phyloP scores from a whole-genome alignment of 2,113 vertebrate species.

The Nansenia antarctica region DNA sequence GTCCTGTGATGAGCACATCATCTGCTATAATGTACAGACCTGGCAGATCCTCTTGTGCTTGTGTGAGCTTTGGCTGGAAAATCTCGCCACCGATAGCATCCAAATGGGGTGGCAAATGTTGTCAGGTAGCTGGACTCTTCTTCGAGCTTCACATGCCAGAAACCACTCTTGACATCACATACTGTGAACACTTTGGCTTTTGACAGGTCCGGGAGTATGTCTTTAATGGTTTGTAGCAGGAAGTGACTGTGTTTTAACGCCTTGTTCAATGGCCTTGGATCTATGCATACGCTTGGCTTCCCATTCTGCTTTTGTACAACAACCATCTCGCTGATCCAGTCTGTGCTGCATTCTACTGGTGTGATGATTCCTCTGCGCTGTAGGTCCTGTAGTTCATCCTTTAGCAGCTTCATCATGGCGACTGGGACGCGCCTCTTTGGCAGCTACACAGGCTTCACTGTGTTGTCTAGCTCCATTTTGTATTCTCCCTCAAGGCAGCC shows the following conservation, averaged over 20 bases:
- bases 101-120: conserved; percentile 1
- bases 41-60: conserved; percentile 6
- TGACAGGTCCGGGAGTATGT: conserved; percentile 27
- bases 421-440: conserved; percentile 27
- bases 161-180: conserved; percentile 24
- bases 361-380: conserved; percentile 24
- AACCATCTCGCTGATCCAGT: conserved; percentile 26
- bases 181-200: conserved; percentile 24
- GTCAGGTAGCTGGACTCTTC: conserved; percentile 15
- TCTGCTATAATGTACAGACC: conserved; percentile 22
- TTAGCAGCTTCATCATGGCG: conserved; percentile 10
- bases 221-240: conserved; percentile 25
- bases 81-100: conserved; percentile 18
- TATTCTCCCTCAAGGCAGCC: conserved; percentile 30
- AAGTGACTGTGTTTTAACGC: conserved; percentile 27
- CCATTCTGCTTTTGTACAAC: conserved; percentile 31
- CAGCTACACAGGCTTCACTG: conserved; percentile 23
- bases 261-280: conserved; percentile 31
- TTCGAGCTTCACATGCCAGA: conserved; percentile 14
- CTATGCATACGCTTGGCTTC: conserved; percentile 23
- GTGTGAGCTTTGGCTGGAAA: background rate
- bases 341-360: conserved; percentile 23
- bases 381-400: conserved; percentile 14
- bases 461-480: conserved; percentile 22
- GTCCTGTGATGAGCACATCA: conserved; percentile 21